A percentile compares a stretch with the other conserved stretches of the same genome.
These are phyloP conservation scores for Chrysochloris asiatica DNA, from an alignment of 2,113 vertebrate species.

Conservation along the genomic window DNA sequence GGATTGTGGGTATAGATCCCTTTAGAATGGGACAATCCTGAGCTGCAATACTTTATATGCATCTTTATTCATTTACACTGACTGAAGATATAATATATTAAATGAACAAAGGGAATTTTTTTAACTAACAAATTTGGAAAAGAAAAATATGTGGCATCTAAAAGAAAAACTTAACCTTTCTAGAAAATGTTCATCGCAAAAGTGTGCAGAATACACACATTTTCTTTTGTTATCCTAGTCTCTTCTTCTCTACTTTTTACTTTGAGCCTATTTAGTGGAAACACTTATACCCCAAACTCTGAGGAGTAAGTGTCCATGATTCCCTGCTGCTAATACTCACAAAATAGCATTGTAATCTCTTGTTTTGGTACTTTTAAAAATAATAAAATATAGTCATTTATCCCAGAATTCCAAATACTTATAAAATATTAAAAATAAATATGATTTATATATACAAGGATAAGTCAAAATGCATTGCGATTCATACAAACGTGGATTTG, in stretches of 20 bases:
- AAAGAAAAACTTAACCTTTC: background rate
- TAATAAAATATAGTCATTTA: background rate
- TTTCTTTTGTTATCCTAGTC: background rate
- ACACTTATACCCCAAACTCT: background rate
- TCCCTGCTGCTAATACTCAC: background rate
- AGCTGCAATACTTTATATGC: background rate
- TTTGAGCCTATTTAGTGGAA: background rate
- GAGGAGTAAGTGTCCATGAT: background rate
- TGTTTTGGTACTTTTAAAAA: background rate
- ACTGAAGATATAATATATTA: background rate
- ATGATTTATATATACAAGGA: background rate
- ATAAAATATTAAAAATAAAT: constrained; percentile 22
- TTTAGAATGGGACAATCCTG: background rate
- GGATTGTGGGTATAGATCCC: no score
- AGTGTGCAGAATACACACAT: background rate
- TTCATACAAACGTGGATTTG: no score
- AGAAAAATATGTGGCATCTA: background rate
- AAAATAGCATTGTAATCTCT: background rate
- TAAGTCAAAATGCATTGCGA: no score
- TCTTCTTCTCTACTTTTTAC: background rate
- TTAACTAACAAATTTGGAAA: background rate
- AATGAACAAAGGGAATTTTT: no score
- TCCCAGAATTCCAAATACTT: background rate
- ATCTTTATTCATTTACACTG: background rate
- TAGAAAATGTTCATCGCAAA: background rate